Evolutionary conservation across 1,140 invertebrate genomes (phyloP).

Genomic region (Drosophila lacteicornis): DNA sequence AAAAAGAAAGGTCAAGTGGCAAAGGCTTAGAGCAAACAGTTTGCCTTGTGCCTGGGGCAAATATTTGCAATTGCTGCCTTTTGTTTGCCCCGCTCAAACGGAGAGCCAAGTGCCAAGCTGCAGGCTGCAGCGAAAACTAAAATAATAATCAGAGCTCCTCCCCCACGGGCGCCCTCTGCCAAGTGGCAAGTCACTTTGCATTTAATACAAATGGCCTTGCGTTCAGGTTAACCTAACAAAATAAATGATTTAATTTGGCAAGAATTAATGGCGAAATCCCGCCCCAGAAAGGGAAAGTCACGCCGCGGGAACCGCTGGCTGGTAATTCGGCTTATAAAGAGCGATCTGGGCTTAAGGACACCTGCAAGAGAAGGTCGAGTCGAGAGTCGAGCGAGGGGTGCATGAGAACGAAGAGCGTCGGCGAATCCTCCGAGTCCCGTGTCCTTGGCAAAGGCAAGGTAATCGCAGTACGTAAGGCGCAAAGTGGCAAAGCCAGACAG

Average conservation of each 20-base stretch:
- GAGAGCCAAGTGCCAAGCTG: conserved; percentile 1
- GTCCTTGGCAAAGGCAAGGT: conserved; percentile 22
- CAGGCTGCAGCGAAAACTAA: conserved; percentile 30
- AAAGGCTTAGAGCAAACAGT: conserved; percentile 61
- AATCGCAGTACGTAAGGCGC: conserved; percentile 20
- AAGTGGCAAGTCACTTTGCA: conserved; percentile 27
- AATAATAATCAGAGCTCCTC: conserved; percentile 15
- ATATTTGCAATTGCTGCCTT: conserved; percentile 55
- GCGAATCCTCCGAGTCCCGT: conserved; percentile 16
- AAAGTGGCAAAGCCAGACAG: conserved; percentile 38
- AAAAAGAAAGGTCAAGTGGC: conserved; percentile 68
- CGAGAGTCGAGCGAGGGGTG: not conserved
- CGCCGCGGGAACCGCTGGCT: conserved; percentile 43
- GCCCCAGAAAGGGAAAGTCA: conserved; percentile 40
- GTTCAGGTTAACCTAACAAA: conserved; percentile 32
- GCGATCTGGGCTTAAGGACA: conserved; percentile 54
- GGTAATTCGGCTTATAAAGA: conserved; percentile 66
- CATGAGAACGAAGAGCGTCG: conserved; percentile 9
- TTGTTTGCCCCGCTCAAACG: conserved; percentile 37
- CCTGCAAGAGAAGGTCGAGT: conserved; percentile 33
- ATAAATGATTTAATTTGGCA: conserved; percentile 75
- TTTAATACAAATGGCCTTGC: conserved; percentile 31
- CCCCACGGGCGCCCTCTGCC: not conserved
- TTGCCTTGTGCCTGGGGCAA: conserved; percentile 47
- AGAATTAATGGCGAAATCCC: conserved; percentile 54